These are phyloP conservation scores for Limenitis camilla DNA, from an alignment of 2,888 invertebrate species.

Conservation along the genomic window DNA sequence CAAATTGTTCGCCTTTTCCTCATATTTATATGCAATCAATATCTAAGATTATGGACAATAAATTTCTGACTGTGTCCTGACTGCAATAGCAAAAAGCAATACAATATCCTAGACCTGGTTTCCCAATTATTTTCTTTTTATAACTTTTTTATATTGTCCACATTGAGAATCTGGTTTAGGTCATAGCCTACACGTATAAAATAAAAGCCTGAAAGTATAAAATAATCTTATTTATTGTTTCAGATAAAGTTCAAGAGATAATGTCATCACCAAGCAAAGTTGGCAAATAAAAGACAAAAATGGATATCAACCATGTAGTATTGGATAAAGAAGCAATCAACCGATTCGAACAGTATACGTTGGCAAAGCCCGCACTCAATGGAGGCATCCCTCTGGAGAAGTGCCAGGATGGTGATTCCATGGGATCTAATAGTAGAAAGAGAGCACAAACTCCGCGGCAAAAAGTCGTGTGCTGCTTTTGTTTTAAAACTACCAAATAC, in stretches of 20 bases:
- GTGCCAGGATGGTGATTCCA: constrained; percentile 70
- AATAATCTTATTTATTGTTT: constrained; percentile 42
- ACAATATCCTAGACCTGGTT: no score
- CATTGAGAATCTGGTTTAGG: no score
- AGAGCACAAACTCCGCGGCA: constrained; percentile 64
- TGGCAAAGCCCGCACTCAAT: constrained; percentile 67
- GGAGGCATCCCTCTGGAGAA: constrained; percentile 70
- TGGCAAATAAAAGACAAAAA: constrained; percentile 47
- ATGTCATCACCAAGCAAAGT: constrained; percentile 48
- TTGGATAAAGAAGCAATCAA: constrained; percentile 70
- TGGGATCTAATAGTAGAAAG: constrained; percentile 68
- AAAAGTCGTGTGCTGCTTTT: constrained; percentile 72
- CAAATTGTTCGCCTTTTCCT: no score
- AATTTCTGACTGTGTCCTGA: no score
- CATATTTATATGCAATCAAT: no score
- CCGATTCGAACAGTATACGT: constrained; percentile 68
- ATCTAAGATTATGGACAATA: no score
- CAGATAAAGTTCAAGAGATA: constrained; percentile 48
- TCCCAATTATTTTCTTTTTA: no score
- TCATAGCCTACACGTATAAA: no score
- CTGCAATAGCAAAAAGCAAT: no score
- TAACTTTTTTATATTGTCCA: no score
- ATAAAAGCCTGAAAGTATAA: no score
- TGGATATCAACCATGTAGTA: constrained; percentile 69
- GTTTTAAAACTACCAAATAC: constrained; percentile 72